Conservation (phyloP, 2,797 vertebrate species). For the Gymnoscopelus microlampas region DNA sequence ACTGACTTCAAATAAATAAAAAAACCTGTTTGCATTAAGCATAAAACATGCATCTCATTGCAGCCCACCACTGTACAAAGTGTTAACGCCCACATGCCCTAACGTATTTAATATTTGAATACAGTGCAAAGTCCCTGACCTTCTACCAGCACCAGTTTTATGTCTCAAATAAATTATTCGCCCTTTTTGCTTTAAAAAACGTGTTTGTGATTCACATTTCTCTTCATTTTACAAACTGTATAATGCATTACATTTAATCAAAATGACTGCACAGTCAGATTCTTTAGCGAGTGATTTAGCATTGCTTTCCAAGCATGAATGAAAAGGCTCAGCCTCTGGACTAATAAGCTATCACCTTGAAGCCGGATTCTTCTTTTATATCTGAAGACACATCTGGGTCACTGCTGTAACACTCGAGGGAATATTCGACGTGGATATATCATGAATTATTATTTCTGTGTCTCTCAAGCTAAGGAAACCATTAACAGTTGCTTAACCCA, state of each 20-base stretch:
- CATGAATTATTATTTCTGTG: not conserved
- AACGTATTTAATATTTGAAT: conserved; percentile 14
- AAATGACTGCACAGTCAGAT: conserved; percentile 29
- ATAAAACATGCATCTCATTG: conserved; percentile 20
- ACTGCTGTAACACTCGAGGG: conserved; percentile 19
- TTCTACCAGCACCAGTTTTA: not conserved
- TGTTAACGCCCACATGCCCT: conserved; percentile 8
- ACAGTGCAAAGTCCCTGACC: not conserved
- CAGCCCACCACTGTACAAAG: too few relatives aligned
- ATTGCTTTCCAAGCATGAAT: conserved; percentile 23
- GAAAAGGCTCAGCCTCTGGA: conserved; percentile 48
- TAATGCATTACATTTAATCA: conserved; percentile 4
- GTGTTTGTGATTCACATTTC: too few relatives aligned
- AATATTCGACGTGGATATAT: not conserved
- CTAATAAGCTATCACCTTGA: conserved; percentile 58
- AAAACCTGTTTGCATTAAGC: not conserved
- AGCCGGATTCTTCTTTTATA: conserved; percentile 54
- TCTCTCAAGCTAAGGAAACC: conserved; percentile 1
- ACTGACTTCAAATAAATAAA: conserved; percentile 34
- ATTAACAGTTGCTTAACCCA: too few relatives aligned
- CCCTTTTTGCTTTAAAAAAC: too few relatives aligned
- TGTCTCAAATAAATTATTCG: conserved; percentile 10
- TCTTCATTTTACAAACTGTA: too few relatives aligned
- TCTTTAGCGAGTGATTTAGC: conserved; percentile 30
- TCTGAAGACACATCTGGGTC: conserved; percentile 63